A percentile compares a stretch with the other conserved stretches of the same genome.
These are phyloP conservation scores for Rhopilema esculentum DNA, from an alignment of 30 jellyfish, hydroid and myxozoan genomes.

Conservation along the genomic window DNA sequence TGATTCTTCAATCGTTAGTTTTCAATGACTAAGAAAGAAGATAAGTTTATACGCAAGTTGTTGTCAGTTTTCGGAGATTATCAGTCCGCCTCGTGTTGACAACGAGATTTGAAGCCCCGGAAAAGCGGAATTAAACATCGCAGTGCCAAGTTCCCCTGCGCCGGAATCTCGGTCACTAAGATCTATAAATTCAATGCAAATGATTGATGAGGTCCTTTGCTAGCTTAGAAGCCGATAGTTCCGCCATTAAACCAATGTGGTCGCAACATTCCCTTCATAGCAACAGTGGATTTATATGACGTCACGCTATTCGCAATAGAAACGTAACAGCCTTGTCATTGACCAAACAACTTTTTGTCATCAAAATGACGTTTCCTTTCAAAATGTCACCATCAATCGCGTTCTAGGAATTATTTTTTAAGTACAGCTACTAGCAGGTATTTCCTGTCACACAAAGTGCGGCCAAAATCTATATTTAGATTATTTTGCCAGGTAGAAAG, in stretches of 20 bases:
- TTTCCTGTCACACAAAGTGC: background rate
- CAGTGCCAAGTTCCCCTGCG: constrained; percentile 26
- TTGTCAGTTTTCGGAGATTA: background rate
- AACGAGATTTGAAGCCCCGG: background rate
- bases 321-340: constrained; percentile 17
- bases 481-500: background rate
- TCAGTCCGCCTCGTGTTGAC: background rate
- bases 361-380: constrained; percentile 26
- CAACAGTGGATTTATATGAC: constrained; percentile 14
- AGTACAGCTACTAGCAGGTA: background rate
- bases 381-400: background rate
- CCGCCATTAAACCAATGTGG: constrained; percentile 65
- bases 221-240: constrained; percentile 25
- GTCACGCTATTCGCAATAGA: background rate
- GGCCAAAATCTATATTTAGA: background rate
- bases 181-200: constrained; percentile 8
- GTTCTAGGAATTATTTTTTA: background rate
- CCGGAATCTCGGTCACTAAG: constrained; percentile 58
- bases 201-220: constrained; percentile 53
- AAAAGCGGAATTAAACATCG: constrained; percentile 2
- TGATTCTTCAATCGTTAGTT: background rate
- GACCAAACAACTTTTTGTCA: constrained; percentile 18
- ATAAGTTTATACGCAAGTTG: background rate
- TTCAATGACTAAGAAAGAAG: background rate
- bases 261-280: constrained; percentile 2